A percentile compares a stretch with the other conserved stretches of the same genome.
Conservation (phyloP, 2,888 invertebrate species). For the Drosophila prostipennis region DNA sequence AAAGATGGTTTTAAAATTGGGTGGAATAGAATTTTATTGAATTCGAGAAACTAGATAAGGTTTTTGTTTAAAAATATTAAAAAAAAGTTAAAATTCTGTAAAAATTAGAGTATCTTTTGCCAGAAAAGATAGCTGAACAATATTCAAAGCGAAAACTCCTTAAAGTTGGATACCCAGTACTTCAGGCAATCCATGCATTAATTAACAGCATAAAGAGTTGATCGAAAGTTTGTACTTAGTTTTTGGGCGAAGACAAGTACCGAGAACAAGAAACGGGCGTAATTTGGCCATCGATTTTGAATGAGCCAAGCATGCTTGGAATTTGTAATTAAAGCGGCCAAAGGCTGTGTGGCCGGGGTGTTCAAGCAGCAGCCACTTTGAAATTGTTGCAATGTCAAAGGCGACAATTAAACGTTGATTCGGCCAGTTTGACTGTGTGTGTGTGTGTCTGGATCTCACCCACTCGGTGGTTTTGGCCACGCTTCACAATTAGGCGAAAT, state of each 20-base stretch:
- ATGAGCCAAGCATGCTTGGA: constrained; percentile 40
- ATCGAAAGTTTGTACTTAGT: constrained; percentile 25
- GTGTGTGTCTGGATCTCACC: background rate
- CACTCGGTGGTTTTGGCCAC: constrained; percentile 49
- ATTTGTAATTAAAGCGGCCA: constrained; percentile 63
- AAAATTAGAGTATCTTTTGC: background rate
- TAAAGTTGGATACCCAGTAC: constrained; percentile 10
- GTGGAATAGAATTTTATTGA: too few relatives aligned
- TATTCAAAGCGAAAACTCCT: constrained; percentile 16
- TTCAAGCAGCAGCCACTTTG: constrained; percentile 24
- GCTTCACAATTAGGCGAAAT: constrained; percentile 70
- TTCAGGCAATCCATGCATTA: constrained; percentile 27
- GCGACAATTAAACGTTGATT: constrained; percentile 62
- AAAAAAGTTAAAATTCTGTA: too few relatives aligned
- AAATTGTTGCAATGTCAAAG: constrained; percentile 71
- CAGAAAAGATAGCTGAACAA: background rate
- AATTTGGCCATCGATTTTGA: constrained; percentile 37
- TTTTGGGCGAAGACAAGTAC: constrained; percentile 4
- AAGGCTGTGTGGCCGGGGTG: constrained; percentile 5
- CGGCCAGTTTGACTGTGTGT: background rate
- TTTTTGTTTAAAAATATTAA: background rate
- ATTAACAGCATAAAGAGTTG: constrained; percentile 45
- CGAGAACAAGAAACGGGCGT: constrained; percentile 15
- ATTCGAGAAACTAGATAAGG: too few relatives aligned
- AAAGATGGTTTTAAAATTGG: too few relatives aligned